A percentile compares a stretch with the other conserved stretches of the same genome.
phyloP scores from a whole-genome alignment of 2,797 vertebrate genomes.

The Acipenser ruthenus region DNA sequence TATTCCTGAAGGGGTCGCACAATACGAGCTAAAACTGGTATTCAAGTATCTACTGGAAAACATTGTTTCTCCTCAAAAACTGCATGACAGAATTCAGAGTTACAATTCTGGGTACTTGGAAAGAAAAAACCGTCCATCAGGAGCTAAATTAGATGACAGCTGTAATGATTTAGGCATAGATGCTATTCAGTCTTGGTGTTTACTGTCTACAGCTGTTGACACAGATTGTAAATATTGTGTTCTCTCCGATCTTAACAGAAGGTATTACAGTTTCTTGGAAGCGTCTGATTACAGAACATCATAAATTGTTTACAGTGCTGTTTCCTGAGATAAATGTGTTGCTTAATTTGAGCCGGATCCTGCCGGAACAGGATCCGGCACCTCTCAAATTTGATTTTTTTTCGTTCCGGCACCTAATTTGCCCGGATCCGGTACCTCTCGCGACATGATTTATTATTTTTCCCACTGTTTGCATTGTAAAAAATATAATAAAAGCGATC shows the following conservation, averaged over 20 bases:
- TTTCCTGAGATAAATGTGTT: background rate
- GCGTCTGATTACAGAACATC: conserved; percentile 8
- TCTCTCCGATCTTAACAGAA: conserved; percentile 13
- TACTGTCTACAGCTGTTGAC: conserved; percentile 10
- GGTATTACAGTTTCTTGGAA: conserved; percentile 10
- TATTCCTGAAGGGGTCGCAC: background rate
- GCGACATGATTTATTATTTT: too few relatives aligned
- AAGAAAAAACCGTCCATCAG: background rate
- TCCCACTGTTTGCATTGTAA: too few relatives aligned
- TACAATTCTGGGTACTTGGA: conserved; percentile 7
- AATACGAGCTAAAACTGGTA: background rate
- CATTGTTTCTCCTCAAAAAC: background rate
- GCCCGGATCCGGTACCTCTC: too few relatives aligned
- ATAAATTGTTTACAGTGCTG: conserved; percentile 1
- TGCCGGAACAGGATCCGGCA: too few relatives aligned
- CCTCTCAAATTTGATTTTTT: too few relatives aligned
- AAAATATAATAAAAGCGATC: too few relatives aligned
- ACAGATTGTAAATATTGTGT: conserved; percentile 14
- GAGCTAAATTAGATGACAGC: conserved; percentile 5
- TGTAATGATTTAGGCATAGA: conserved; percentile 7
- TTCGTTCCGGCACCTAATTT: too few relatives aligned
- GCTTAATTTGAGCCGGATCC: too few relatives aligned
- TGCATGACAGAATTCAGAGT: conserved; percentile 6
- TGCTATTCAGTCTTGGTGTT: conserved; percentile 11
- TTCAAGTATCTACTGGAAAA: background rate